Conservation (phyloP, 64 coral and sea anemone species). For the Astreopora myriophthalma region DNA sequence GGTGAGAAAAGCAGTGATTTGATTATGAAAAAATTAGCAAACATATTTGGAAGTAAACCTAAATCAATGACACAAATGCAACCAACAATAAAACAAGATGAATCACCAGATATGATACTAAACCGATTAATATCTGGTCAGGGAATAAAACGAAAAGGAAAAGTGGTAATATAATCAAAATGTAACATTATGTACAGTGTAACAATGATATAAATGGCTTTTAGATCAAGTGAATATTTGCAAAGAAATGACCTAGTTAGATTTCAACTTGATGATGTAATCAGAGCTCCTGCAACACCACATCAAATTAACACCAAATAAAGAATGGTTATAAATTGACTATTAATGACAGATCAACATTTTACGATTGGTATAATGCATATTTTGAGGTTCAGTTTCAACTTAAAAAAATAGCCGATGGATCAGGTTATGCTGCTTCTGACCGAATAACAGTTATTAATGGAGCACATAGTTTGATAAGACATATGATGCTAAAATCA, state of each 20-base stretch:
- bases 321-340: background rate
- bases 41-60: background rate
- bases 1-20: background rate
- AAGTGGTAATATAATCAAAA: background rate
- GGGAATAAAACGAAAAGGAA: background rate
- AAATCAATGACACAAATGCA: no score
- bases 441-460: background rate
- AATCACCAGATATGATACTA: no score
- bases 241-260: background rate
- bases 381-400: conserved; percentile 3
- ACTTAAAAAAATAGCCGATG: background rate
- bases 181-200: no score
- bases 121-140: background rate
- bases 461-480: background rate
- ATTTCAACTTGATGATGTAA: background rate
- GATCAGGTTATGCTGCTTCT: background rate
- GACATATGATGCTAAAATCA: background rate
- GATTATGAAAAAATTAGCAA: background rate
- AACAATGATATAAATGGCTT: background rate
- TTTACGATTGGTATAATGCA: background rate
- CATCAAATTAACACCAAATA: background rate
- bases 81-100: no score
- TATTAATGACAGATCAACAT: background rate
- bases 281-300: background rate
- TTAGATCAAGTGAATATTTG: background rate